Evolutionary conservation across 1,140 invertebrate species (phyloP).

Genomic region (Temnothorax curvispinosus): DNA sequence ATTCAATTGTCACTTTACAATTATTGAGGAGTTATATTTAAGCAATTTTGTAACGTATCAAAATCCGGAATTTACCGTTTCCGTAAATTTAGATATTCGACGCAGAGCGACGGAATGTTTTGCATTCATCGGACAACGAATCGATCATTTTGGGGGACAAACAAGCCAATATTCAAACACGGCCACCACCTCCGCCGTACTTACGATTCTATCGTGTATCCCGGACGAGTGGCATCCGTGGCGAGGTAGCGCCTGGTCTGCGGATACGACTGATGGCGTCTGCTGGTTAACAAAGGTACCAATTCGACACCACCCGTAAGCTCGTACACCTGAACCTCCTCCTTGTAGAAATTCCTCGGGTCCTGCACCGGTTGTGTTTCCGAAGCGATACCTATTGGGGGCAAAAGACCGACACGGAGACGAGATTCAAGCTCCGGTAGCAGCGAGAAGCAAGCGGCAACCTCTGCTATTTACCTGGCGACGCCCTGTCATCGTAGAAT

Average conservation of each 20-base stretch:
- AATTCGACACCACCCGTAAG: slow-evolving; percentile 89
- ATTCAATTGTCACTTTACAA: neutral
- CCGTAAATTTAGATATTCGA: neutral
- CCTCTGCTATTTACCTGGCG: slow-evolving; percentile 68
- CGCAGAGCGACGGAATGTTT: neutral
- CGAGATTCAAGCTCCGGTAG: slow-evolving; percentile 24
- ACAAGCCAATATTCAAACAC: slow-evolving; percentile 6
- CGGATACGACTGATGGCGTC: slow-evolving; percentile 79
- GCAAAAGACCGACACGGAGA: slow-evolving; percentile 33
- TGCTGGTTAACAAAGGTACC: slow-evolving; percentile 88
- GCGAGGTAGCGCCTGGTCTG: slow-evolving; percentile 79
- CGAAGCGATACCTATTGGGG: slow-evolving; percentile 53
- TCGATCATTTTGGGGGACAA: neutral
- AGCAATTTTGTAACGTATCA: neutral
- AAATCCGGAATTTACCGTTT: neutral
- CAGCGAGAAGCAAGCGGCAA: slow-evolving; percentile 28
- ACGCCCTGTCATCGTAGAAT: slow-evolving; percentile 73
- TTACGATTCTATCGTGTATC: slow-evolving; percentile 81
- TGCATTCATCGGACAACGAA: neutral
- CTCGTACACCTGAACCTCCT: slow-evolving; percentile 79
- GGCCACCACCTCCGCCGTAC: slow-evolving; percentile 38
- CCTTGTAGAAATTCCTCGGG: slow-evolving; percentile 71
- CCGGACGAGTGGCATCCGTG: slow-evolving; percentile 87
- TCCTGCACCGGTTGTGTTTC: slow-evolving; percentile 34
- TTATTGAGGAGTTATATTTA: neutral